Conservation (phyloP, 2,113 vertebrate species). For the Chionomys nivalis region DNA sequence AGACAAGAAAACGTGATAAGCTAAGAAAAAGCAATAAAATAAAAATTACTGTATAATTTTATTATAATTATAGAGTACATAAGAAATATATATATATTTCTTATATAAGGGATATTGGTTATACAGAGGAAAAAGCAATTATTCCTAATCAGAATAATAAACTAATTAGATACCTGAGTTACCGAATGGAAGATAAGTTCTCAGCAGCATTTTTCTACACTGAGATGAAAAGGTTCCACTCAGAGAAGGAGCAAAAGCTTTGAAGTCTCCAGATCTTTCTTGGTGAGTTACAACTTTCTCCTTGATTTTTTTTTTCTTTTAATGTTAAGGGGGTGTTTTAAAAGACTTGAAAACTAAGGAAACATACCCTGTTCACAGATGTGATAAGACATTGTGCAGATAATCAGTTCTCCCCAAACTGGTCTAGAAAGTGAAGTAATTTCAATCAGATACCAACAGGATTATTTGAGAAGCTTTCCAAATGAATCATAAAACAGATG, state of each 20-base stretch:
- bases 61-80: too few species aligned
- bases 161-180: background rate
- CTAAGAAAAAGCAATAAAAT: background rate
- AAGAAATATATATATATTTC: too few species aligned
- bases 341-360: slow-evolving; percentile 14
- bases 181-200: background rate
- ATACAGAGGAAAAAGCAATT: background rate
- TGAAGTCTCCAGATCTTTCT: background rate
- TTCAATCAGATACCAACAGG: background rate
- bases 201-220: background rate
- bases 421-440: background rate
- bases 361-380: background rate
- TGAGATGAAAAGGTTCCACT: background rate
- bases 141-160: background rate
- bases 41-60: background rate
- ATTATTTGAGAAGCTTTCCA: background rate
- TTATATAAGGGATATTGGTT: too few species aligned
- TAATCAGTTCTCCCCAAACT: background rate
- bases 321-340: background rate
- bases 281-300: background rate
- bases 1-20: background rate
- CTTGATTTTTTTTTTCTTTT: background rate
- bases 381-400: background rate
- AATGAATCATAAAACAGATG: background rate
- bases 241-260: background rate